Base-by-base conservation (phyloP, 1,140 invertebrate species). In the Mercenaria mercenaria region DNA sequence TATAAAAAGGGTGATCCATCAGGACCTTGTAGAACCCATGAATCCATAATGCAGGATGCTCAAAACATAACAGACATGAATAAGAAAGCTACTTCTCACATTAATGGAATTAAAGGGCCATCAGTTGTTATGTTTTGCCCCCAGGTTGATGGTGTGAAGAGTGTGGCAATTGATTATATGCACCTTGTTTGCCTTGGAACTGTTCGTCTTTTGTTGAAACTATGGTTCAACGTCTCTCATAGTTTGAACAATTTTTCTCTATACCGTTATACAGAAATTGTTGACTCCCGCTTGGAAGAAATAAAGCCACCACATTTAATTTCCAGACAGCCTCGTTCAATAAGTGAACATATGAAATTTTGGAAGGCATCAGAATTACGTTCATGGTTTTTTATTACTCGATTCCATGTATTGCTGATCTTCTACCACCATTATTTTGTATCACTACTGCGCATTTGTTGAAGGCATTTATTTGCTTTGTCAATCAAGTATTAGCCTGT, bases 331-430 rank as follows among this genome's bases (percentile, higher is more conserved):
- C 80, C 84, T 67, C n/a, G 85, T 32, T 72, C 67, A 26, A 82
- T 91, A 26, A 43, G 15, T 50, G 59, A 84, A 37, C 83, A 90
- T 50, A 39, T 72, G 11, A 83, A 83, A 79, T 72, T 84, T 26
- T 91, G 84, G 91, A 91, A 91, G 72, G 91, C 91, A 41, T 91
- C 91, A n/a, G 91, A 91, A 84, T 61, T 86, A 8, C 74, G 37
- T 23, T 32, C 26, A 15, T 67, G 64, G 64, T 67, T 67, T 29
- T 11, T 29, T 32, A n/a, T 34, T 10, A n/a, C 26, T 67, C 64
- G 29, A 4, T 67, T 20, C 64, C 64, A 67, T 1, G 88, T 50
- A 11, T 86, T 34, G 20, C 61, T 23, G 59, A 85, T 43, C 37
- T 88, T 23, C 43, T 69, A 0, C 18, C 50, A n/a, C 52, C 23